phyloP scores from a whole-genome alignment of 2,113 vertebrate genomes.

The Gopherus evgoodei region DNA sequence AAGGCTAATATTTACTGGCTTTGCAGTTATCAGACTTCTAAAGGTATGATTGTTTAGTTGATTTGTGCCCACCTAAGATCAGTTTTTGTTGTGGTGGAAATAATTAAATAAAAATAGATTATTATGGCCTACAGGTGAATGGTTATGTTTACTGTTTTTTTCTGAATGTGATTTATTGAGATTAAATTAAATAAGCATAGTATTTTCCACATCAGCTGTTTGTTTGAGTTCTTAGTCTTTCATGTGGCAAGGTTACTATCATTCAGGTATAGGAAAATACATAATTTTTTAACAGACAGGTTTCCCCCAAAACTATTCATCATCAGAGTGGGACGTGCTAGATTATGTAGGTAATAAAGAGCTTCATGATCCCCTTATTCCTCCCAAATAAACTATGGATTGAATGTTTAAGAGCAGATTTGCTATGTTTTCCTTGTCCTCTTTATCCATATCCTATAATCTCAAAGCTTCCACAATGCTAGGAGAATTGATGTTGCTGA shows the following conservation, averaged over 20 bases:
- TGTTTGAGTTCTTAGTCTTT: not conserved
- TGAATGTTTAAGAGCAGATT: not conserved
- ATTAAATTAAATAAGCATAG: not conserved
- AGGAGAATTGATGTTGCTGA: not conserved
- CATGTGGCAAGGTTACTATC: not conserved
- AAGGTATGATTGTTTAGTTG: not conserved
- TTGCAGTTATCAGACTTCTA: not conserved
- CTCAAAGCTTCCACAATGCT: not conserved
- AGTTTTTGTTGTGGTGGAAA: not conserved
- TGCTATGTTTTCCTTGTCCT: not conserved
- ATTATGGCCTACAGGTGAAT: not conserved
- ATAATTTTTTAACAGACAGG: not conserved
- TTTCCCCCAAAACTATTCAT: not conserved
- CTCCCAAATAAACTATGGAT: not conserved
- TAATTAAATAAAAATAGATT: conserved; percentile 32
- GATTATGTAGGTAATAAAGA: not conserved
- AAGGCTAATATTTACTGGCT: not conserved
- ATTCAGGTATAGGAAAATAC: conserved; percentile 6
- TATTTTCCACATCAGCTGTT: not conserved
- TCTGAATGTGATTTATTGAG: not conserved
- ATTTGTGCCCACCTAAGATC: not conserved
- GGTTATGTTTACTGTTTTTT: not conserved
- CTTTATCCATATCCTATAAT: not conserved
- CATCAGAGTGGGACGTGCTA: not conserved
- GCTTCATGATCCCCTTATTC: not conserved